These are phyloP conservation scores for Setipinna tenuifilis DNA, from an alignment of 2,797 vertebrate species.

Conservation along the genomic window DNA sequence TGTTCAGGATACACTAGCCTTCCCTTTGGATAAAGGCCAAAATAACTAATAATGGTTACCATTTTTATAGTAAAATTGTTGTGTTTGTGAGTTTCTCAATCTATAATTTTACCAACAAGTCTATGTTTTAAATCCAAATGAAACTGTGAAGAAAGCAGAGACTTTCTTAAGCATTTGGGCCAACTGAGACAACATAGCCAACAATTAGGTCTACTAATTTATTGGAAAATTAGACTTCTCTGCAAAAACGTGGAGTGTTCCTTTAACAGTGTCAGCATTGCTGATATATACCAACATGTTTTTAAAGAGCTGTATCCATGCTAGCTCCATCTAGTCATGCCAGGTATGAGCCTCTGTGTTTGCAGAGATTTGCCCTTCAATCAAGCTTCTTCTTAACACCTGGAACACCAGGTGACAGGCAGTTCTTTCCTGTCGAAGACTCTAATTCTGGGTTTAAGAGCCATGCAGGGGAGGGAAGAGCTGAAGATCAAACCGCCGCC, in stretches of 20 bases:
- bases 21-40: not conserved
- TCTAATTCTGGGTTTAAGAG: slow-evolving; percentile 24
- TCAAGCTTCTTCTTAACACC: slow-evolving; percentile 13
- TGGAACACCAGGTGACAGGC: slow-evolving; percentile 22
- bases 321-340: not conserved
- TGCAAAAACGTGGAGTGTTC: no score
- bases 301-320: not conserved
- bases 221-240: no score
- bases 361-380: slow-evolving; percentile 20
- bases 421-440: slow-evolving; percentile 17
- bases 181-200: not conserved
- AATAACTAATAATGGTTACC: no score
- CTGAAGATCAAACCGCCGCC: not conserved
- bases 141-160: not conserved
- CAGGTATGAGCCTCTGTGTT: slow-evolving; percentile 1
- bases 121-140: not conserved
- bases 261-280: no score
- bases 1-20: not conserved
- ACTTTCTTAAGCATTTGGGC: not conserved
- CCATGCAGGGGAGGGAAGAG: not conserved
- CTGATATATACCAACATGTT: not conserved
- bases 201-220: not conserved
- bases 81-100: not conserved
- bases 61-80: not conserved
- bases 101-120: no score